Evolutionary conservation across 2,113 vertebrate species (phyloP), one percentile per base, ranked within the genome.

Genomic region (Monopterus albus): DNA sequence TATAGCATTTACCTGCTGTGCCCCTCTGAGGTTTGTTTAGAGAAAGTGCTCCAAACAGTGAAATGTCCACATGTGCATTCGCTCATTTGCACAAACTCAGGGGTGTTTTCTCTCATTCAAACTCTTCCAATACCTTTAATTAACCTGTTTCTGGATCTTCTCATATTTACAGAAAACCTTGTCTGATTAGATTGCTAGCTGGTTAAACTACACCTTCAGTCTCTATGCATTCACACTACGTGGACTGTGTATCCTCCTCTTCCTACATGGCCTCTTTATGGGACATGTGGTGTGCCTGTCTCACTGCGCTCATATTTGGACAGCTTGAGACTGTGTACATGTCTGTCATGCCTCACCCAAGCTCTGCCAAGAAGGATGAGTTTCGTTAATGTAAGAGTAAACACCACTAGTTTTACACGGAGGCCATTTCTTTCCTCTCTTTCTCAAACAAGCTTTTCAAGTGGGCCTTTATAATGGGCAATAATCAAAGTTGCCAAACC

Each of bases 1-100:
- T 91, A 91, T 93, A 91, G 87, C 90, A 93, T 93, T 94, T 92
- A 93, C 89, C 81, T 91, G 90, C 86, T 87, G 85, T 76, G 79
- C 85, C 6, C 79, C 72, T 55, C 82, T 56, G 82, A 86, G 88
- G 82, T 90, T 87, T 93, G 91, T 93, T 93, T 91, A 75, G 86
- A 90, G 84, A 90, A 88, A 89, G 86, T 42, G 83, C 89, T 90
- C 81, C 81, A 86, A 90, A 92, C 77, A 81, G 75, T 17, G n/a
- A 85, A 85, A 72, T 78, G 73, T 84, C 84, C 87, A 83, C 83
- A 65, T 85, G 87, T 83, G 80, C 72, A 35, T 81, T 86, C 10
- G 33, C 78, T 74, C 76, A 51, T 88, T 85, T 80, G 39, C 36
- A 23, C 63, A 75, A 77, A 75, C 60, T 57, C 40, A 2, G 46